Evolutionary conservation across 2,113 vertebrate species (phyloP), one percentile per base, ranked within the genome.

Genomic region (Hymenochirus boettgeri): DNA sequence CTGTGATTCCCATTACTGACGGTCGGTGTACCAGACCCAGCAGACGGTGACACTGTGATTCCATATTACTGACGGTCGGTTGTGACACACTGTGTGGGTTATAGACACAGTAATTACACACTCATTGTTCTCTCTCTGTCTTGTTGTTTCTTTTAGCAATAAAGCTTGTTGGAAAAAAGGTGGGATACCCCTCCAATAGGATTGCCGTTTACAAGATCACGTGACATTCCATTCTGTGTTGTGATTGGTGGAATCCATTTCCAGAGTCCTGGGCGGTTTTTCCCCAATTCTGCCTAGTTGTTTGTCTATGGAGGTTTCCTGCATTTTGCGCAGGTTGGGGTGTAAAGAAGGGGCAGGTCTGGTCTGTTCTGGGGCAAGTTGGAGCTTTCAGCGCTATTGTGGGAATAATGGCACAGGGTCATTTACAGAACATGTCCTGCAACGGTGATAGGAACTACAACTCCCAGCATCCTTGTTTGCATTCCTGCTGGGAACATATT

Each of bases 301-400:
- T 42, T 42, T n/a, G 2, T 18, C 22, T 13, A 67, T 67, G 65
- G 65, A 67, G 13, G 13, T 60, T 2, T 18, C 2, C 18, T 29
- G 47, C 2, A 19, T 37, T 6, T 21, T 53, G 1, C 33, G 35
- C 24, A 59, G 65, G 18, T 33, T 67, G 15, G n/a, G 31, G 47
- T 1, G 3, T 18, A 22, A 12, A 45, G 37, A 4, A 42, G n/a
- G 12, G 46, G 13, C 12, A n/a, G 12, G 12, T 10, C 2, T 45
- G 13, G 21, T 26, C 39, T 22, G 23, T 42, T 4, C 15, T 53
- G 8, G 7, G 47, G 21, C 56, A 25, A 29, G 9, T 46, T 1
- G 35, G 55, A 46, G 55, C 45, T 13, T 13, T 27, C 45, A 50
- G 3, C 2, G 26, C 7, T 19, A 1, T n/a, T 22, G 51, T 39